Evolutionary conservation across 2,888 invertebrate genomes (phyloP), one percentile per base, ranked within the genome.

Genomic region (Carterocephalus palaemon): DNA sequence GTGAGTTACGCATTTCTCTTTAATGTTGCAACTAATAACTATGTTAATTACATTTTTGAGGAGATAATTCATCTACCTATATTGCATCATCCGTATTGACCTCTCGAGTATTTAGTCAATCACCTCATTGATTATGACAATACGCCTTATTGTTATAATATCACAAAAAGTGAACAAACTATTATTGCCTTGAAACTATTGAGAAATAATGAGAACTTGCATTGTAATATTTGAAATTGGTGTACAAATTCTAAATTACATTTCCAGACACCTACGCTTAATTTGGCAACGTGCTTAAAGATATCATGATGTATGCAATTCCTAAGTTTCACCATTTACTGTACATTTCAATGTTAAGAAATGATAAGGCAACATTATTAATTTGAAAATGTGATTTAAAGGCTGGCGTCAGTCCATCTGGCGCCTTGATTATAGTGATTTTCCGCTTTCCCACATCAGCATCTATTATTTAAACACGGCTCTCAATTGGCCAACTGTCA

Each of bases 321-420:
- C 15, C n/a, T 10, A n/a, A 7, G 4, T 28, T n/a, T 13, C 28
- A n/a, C 13, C 13, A 12, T 12, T 12, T 1, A 26, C 6, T 26
- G n/a, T 4, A n/a, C n/a, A n/a, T 12, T 12, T 26, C 3, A 26
- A 6, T 26, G 2, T 26, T 8, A 9, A 9, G 4, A 15, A 28
- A 28, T n/a, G 13, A 4, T 28, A 15, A 13, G n/a, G 13, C 7
- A 26, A 12, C 12, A 26, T 12, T 2, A 7, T n/a, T n/a, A n/a
- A n/a, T n/a, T n/a, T n/a, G 13, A 28, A 12, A 4, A 28, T 2
- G 28, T 28, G 19, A 24, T 32, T 16, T 56, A 62, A 57, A 61
- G 59, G 34, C 67, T 82, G 84, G 84, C 83, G 65, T 0, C 7
- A 31, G 47, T 70, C 81, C 84, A 83, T 70, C 66, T 79, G 78